Percentiles rank a stretch among this genome's conserved stretches.
These are phyloP conservation scores for Lagria hirta DNA, from an alignment of 2,888 invertebrate species.

Conservation along the genomic window DNA sequence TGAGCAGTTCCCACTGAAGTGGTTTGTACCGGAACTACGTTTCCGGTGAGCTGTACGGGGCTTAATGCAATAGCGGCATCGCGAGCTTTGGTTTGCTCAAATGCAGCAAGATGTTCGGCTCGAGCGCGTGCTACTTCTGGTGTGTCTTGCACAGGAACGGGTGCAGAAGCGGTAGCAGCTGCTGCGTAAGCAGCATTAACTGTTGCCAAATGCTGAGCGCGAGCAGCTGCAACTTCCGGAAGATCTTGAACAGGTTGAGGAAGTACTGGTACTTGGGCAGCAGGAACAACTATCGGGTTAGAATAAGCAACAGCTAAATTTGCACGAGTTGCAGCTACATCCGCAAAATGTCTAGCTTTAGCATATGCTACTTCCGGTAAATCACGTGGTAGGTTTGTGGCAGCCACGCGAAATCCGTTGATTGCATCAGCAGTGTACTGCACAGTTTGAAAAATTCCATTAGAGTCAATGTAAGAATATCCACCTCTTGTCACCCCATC, in stretches of 20 bases:
- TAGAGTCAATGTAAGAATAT: constrained; percentile 69
- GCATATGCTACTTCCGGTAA: constrained; percentile 50
- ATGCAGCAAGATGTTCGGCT: constrained; percentile 49
- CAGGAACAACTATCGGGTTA: constrained; percentile 41
- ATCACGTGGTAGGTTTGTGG: constrained; percentile 64
- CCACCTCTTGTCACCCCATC: constrained; percentile 67
- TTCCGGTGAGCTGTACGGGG: constrained; percentile 37
- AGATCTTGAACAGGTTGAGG: constrained; percentile 53
- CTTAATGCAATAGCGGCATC: constrained; percentile 41
- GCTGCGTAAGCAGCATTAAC: constrained; percentile 45
- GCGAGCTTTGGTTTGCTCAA: constrained; percentile 39
- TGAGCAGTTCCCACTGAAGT: constrained; percentile 34
- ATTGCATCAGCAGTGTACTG: constrained; percentile 64
- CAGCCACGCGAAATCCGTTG: constrained; percentile 66
- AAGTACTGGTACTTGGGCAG: constrained; percentile 30
- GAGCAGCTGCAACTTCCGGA: constrained; percentile 47
- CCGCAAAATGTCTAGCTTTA: constrained; percentile 47
- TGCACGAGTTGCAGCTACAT: constrained; percentile 44
- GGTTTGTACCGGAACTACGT: constrained; percentile 38
- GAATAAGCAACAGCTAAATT: constrained; percentile 38
- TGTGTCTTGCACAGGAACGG: constrained; percentile 45
- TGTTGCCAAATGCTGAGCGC: constrained; percentile 45
- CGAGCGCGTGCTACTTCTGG: constrained; percentile 56
- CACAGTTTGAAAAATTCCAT: constrained; percentile 65
- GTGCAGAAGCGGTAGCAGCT: constrained; percentile 42